Evolutionary conservation across 1,140 invertebrate species (phyloP), one percentile per base, ranked within the genome.

Genomic region (Drepana arcuata): DNA sequence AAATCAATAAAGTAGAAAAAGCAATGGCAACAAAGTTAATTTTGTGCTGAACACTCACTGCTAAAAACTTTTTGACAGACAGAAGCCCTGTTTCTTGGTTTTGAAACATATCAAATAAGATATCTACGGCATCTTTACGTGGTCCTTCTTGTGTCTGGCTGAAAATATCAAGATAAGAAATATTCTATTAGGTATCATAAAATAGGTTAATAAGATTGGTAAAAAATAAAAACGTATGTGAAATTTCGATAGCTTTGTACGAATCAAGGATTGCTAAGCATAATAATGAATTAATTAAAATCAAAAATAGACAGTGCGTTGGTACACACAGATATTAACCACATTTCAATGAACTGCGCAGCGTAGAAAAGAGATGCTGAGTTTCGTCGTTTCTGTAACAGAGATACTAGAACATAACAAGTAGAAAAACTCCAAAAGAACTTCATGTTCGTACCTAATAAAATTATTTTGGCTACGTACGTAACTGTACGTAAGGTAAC

Each of bases 51-150:
- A 30, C 11, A 85, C 86, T 86, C 83, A 92, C 90, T 41, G 92
- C 89, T 53, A 95, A 72, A 85, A 95, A 94, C 75, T 93, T 93
- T 56, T 92, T 92, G 56, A 93, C 89, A 2, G 91, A 88, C 27
- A 94, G 81, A 10, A 93, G 81, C 4, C 88, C 92, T 1, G 90
- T 91, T 34, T 95, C 91, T 63, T 92, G 88, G 77, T 93, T 93
- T 79, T 92, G 93, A 50, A 96, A 96, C 91, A 95, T 95, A 56
- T 96, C 93, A 77, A 96, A 97, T 10, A 97, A 82, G 1, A 93
- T 88, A 83, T 95, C 93, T 69, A 95, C 94, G 1, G 92, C 90
- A 82, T 91, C 91, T 42, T 87, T 87, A 25, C 89, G 87, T 42
- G 90, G 88, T 29, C 89, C 88, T 63, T 91, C 89, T 18, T 84